Evolutionary conservation across 2,888 invertebrate species (phyloP), one percentile per base, ranked within the genome.

Genomic region (Sinodicranocentrus sp.): DNA sequence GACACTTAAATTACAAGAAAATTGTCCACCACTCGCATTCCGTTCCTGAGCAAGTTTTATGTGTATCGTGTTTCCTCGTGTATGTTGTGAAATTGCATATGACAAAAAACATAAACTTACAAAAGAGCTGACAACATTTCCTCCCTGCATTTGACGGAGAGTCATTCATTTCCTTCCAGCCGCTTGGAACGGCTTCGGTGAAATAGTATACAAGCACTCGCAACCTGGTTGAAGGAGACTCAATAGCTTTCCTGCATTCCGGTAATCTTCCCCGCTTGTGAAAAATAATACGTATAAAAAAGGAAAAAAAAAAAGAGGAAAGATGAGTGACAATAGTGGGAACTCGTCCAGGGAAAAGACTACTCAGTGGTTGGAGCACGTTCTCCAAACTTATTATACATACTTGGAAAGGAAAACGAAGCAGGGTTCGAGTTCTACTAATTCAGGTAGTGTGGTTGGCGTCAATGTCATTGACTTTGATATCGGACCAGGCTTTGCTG

Each of bases 341-440:
- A 84, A 33, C 70, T 78, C 85, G 57, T 88, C 88, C 10, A 71
- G 88, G 67, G 88, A 88, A 75, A 88, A 87, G 73, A 88, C 88
- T 2, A 88, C 87, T 25, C 88, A 88, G 61, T 88, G 88, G 88
- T 54, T 88, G 44, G 88, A 88, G 54, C 87, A 86, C 52, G 87
- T 88, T 13, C 65, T 88, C 2, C 88, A 88, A 71, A 87, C 87
- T 0, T 88, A 88, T 48, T 87, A 85, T 68, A 86, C 86, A n/a
- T 87, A 85, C 71, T 48, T 85, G 59, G 82, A 72, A 26, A 79
- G 83, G 44, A 85, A 75, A 28, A 65, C 72, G 44, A 82, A 68
- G 63, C 67, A 63, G 3, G 48, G 48, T n/a, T 48, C 48, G n/a
- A 15, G 48, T 3, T n/a, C 15, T n/a, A 48, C 15, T 48, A n/a